These are phyloP conservation scores for Caerostris extrusa DNA, from an alignment of 1,140 invertebrate genomes.

Conservation along the genomic window DNA sequence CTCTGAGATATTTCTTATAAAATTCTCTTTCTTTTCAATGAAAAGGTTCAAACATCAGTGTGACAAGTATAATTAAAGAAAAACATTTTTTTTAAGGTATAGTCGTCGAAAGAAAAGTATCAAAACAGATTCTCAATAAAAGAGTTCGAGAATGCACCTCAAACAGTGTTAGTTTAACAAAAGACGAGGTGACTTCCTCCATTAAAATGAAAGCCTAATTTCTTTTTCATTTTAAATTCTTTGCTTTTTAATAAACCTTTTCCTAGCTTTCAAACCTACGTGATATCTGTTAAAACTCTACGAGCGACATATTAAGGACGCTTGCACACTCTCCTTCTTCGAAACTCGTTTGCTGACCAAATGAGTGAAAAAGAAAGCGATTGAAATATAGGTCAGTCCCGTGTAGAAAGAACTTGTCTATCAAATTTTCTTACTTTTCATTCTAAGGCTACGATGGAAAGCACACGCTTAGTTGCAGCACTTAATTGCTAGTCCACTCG, in stretches of 20 bases:
- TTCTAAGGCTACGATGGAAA: slow-evolving; percentile 14
- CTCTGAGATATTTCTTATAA: too few species aligned
- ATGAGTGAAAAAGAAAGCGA: slow-evolving; percentile 59
- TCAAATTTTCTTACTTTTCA: slow-evolving; percentile 51
- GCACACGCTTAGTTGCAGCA: slow-evolving; percentile 28
- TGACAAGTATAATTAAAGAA: too few species aligned
- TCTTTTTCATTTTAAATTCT: neutral
- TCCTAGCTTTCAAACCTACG: neutral
- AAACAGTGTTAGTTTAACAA: neutral
- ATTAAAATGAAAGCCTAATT: neutral
- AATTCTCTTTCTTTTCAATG: too few species aligned
- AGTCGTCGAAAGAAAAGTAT: neutral
- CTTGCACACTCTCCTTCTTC: neutral
- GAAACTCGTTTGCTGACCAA: slow-evolving; percentile 71
- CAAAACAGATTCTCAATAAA: neutral
- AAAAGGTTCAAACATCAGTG: too few species aligned
- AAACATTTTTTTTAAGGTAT: too few species aligned
- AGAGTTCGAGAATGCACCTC: neutral
- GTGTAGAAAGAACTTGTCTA: slow-evolving; percentile 57
- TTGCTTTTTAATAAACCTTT: slow-evolving; percentile 7
- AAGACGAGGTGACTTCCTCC: neutral
- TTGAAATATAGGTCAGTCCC: slow-evolving; percentile 66
- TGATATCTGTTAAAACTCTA: neutral
- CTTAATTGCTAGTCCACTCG: slow-evolving; percentile 58
- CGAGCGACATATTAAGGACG: slow-evolving; percentile 48